Base-by-base conservation (phyloP, 2,113 vertebrate genomes). In the Podilymbus podiceps region DNA sequence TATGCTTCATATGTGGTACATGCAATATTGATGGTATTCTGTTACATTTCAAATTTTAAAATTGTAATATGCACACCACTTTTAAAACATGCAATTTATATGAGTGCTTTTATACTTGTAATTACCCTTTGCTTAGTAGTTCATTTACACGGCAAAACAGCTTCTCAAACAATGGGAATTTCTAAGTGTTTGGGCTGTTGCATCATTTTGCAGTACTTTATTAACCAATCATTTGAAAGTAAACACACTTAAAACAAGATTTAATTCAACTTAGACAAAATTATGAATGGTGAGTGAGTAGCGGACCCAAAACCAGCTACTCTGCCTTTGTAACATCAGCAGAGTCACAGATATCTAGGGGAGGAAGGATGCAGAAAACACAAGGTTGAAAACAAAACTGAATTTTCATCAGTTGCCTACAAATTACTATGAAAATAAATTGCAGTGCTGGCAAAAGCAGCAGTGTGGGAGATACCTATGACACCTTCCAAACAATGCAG, bases 401-500 rank as follows among this genome's bases (percentile, higher is more conserved):
- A 74, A 40, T 66, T 75, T 88, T 85, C 75, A 76, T 71, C 50
- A 62, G 35, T 31, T 85, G 50, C 33, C 53, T 62, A 42, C 22
- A 53, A 73, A 73, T 31, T 53, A 50, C 46, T 28, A 3, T 11
- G 62, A 79, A 90, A 75, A 79, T 27, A 64, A 82, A 38, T 0
- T 5, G 13, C 14, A 71, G 18, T 27, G 27, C 15, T 58, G 80
- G 24, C 15, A 69, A 24, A 24, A 74, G 7, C 33, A 49, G 53
- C 6, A 40, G 49, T 3, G 27, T 33, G 25, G 50, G 46, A 58
- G 78, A 80, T 12, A 91, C 11, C 81, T 77, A 15, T 27, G 82
- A 17, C n/a, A 68, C 23, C 63, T 77, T 68, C 40, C 50, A 73
- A 59, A 50, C 0, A 1, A 72, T 0, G 0, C n/a, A 62, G 64